Base-by-base conservation (phyloP, 1,140 invertebrate genomes). In the Brachionus calyciflorus region DNA sequence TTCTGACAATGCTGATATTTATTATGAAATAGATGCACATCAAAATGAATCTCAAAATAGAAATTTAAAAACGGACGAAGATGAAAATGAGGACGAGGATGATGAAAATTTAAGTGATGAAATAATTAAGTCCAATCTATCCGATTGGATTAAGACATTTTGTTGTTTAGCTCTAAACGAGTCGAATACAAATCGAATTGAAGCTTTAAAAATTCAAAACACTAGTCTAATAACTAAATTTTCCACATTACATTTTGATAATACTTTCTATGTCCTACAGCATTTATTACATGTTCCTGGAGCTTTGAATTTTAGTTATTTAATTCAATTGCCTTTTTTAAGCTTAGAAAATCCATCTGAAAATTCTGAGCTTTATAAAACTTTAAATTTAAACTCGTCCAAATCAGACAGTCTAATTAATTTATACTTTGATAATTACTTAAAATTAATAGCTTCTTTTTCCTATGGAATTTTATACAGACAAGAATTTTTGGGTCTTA, bases 311-410 rank as follows among this genome's bases (percentile, higher is more conserved):
- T 73, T 73, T 73, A 55, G 46, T 55, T 37, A 40, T 73, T 51
- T 73, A 10, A 51, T 73, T 28, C 69, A 73, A 73, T 9, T 73
- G 12, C 69, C 69, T 24, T 55, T 73, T 51, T 73, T 73, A n/a
- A 37, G 48, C 12, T 17, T 55, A 7, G 60, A 65, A 12, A 24
- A 10, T 3, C 19, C 19, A 2, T 14, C 24, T 19, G 69, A 73
- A 73, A 73, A 73, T 21, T 17, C 17, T 28, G 12, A 40, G 40
- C 26, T 73, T 49, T 49, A 49, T 28, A 73, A 73, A 55, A 24
- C 40, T 24, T 7, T 73, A 2, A 73, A 9, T 73, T 7, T 73
- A 14, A 73, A 49, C 33, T 40, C 28, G 3, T 73, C 69, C n/a
- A 73, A 55, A 37, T 51, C 46, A 37, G 69, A 73, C 28, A n/a